Evolutionary conservation across 23 tunicate species (phyloP).

Genomic region (Styela plicata): DNA sequence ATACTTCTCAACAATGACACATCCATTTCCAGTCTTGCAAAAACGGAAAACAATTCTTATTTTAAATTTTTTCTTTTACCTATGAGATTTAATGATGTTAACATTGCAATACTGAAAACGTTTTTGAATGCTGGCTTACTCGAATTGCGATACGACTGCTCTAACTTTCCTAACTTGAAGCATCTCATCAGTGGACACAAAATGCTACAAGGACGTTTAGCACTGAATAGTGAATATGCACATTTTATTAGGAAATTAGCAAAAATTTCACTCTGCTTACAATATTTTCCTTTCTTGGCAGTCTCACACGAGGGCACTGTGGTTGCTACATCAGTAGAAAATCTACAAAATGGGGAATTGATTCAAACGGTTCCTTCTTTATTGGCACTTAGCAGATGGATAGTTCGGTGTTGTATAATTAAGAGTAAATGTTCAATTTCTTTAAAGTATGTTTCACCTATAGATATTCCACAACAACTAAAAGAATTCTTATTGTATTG

Average conservation of each 20-base stretch:
- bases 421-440: background rate
- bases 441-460: background rate
- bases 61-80: background rate
- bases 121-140: background rate
- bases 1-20: background rate
- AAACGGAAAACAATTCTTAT: background rate
- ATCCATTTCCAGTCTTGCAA: background rate
- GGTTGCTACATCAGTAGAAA: background rate
- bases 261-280: background rate
- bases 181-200: background rate
- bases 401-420: background rate
- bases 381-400: background rate
- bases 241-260: background rate
- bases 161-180: background rate
- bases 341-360: background rate
- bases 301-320: background rate
- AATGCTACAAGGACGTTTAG: background rate
- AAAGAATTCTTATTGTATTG: background rate
- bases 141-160: background rate
- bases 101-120: background rate
- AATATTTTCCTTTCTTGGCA: background rate
- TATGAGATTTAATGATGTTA: background rate
- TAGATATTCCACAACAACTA: background rate
- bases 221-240: background rate
- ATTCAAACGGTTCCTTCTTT: background rate